Conservation (phyloP, 1,140 invertebrate genomes). For the Cotesia vestalis region DNA sequence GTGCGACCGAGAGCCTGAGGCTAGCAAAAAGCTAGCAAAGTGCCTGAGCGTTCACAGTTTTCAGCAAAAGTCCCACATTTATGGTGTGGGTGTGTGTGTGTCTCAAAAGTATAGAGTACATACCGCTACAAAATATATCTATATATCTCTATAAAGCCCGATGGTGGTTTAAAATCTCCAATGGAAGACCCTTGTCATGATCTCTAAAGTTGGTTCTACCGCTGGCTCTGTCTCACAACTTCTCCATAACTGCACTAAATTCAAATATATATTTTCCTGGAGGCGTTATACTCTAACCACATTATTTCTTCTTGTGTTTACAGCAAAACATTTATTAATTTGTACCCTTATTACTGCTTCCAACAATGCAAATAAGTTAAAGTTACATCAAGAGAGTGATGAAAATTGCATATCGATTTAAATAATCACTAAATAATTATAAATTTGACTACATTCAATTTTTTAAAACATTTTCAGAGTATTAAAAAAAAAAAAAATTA, state of each 20-base stretch:
- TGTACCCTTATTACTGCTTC: no score
- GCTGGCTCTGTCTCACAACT: constrained; percentile 4
- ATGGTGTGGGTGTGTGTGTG: not conserved
- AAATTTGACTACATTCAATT: no score
- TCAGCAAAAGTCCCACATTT: constrained; percentile 22
- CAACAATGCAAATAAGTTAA: no score
- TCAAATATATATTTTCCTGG: constrained; percentile 17
- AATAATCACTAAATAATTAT: no score
- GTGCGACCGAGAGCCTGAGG: constrained; percentile 24
- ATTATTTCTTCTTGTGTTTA: no score
- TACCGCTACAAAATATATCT: not conserved
- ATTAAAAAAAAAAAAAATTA: no score
- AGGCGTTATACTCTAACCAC: not conserved
- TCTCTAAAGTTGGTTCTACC: constrained; percentile 23
- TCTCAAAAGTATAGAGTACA: not conserved
- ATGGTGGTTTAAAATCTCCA: constrained; percentile 27
- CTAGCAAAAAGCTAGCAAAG: constrained; percentile 23
- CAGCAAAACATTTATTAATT: no score
- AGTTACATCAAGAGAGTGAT: no score
- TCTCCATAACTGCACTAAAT: constrained; percentile 3
- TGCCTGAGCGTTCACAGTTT: constrained; percentile 22
- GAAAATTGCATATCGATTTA: no score
- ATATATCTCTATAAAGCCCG: not conserved
- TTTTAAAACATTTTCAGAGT: no score
- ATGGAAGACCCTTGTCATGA: constrained; percentile 31